Conservation (phyloP, 1,140 invertebrate genomes). For the Ericerus pela region DNA sequence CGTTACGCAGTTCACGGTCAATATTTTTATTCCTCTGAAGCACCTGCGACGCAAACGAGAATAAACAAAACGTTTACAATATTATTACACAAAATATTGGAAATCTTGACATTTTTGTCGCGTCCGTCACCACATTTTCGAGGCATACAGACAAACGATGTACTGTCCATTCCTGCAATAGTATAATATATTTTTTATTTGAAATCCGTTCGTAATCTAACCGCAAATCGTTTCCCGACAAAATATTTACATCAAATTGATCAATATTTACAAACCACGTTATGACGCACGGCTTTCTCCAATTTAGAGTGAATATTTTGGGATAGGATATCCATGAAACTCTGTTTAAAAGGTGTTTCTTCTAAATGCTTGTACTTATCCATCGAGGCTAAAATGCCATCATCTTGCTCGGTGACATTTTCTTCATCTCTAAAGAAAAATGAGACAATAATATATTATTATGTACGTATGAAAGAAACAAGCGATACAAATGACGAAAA, state of each 20-base stretch:
- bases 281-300: conserved; percentile 13
- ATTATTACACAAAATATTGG: neutral
- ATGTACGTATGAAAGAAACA: too few relatives aligned
- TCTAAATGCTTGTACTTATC: conserved; percentile 25
- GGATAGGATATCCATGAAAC: conserved; percentile 26
- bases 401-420: conserved; percentile 14
- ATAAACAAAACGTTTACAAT: neutral
- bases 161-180: too few relatives aligned
- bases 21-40: conserved; percentile 20
- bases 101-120: too few relatives aligned
- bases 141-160: too few relatives aligned
- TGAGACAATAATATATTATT: too few relatives aligned
- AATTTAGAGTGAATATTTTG: conserved; percentile 25
- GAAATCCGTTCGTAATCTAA: too few relatives aligned
- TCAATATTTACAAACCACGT: conserved; percentile 15
- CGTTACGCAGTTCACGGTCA: conserved; percentile 23
- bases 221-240: too few relatives aligned
- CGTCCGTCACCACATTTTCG: too few relatives aligned
- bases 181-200: too few relatives aligned
- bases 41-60: conserved; percentile 15
- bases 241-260: neutral
- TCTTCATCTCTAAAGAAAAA: conserved; percentile 11
- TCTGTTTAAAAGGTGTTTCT: conserved; percentile 27
- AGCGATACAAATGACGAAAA: too few relatives aligned
- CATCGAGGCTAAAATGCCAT: conserved; percentile 8